Evolutionary conservation across 2,888 invertebrate species (phyloP).

Genomic region (Papilio demoleus): DNA sequence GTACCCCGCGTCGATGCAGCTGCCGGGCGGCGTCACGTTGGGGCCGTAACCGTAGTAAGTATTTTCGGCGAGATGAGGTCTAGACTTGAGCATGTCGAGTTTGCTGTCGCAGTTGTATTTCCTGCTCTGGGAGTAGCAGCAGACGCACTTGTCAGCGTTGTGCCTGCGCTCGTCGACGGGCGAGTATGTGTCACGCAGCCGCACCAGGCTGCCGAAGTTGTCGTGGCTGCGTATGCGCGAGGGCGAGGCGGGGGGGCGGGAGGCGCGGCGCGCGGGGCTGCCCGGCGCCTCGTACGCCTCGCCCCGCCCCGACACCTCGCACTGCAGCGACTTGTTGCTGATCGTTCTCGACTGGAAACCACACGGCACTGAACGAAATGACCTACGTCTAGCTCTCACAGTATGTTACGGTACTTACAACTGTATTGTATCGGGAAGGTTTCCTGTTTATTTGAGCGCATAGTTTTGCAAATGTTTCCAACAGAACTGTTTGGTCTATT

Average conservation of each 20-base stretch:
- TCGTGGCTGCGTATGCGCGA: constrained; percentile 65
- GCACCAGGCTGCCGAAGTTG: constrained; percentile 51
- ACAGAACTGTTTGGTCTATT: constrained; percentile 60
- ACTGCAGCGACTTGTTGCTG: constrained; percentile 76
- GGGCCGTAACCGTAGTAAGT: constrained; percentile 57
- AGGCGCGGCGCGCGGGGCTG: constrained; percentile 54
- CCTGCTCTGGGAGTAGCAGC: constrained; percentile 45
- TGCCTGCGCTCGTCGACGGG: constrained; percentile 45
- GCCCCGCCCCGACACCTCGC: constrained; percentile 59
- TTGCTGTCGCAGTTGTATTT: constrained; percentile 61
- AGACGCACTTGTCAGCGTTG: constrained; percentile 52
- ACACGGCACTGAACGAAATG: neutral
- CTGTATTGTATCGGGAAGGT: constrained; percentile 45
- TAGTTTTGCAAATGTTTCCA: constrained; percentile 73
- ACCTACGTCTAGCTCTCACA: neutral
- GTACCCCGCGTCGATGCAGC: constrained; percentile 52
- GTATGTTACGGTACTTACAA: constrained; percentile 53
- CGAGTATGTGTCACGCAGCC: constrained; percentile 54
- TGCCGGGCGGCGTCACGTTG: constrained; percentile 54
- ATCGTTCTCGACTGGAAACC: constrained; percentile 63
- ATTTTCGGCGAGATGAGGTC: constrained; percentile 50
- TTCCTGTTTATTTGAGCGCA: constrained; percentile 67
- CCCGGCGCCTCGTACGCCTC: constrained; percentile 56
- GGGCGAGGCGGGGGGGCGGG: constrained; percentile 56
- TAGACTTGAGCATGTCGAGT: constrained; percentile 56